Evolutionary conservation across 2,113 vertebrate genomes (phyloP).

Genomic region (Galbula dea): DNA sequence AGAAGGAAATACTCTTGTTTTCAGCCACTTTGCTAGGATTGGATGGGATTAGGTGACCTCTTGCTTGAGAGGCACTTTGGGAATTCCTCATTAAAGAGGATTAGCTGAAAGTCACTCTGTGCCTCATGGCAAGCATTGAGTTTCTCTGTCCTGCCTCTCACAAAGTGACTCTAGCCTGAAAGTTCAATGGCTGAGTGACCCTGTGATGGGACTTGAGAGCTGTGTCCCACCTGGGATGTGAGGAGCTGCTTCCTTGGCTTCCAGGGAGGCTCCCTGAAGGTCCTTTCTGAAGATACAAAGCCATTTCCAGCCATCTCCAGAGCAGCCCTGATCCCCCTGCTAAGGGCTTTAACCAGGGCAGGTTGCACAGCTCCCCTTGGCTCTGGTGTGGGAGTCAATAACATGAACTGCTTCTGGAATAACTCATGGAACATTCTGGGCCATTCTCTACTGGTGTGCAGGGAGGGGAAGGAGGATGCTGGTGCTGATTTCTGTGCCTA

Average conservation of each 20-base stretch:
- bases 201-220: not conserved
- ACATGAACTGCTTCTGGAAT: not conserved
- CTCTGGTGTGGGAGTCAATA: too few species aligned
- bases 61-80: not conserved
- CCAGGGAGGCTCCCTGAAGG: not conserved
- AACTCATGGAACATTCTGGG: fast-evolving
- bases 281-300: not conserved
- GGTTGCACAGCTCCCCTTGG: not conserved
- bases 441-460: fast-evolving
- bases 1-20: not conserved
- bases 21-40: not conserved
- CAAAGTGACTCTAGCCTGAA: not conserved
- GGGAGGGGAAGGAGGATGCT: not conserved
- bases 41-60: slow-evolving; percentile 11
- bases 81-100: not conserved
- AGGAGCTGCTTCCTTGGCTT: not conserved
- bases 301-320: not conserved
- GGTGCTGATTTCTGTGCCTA: not conserved
- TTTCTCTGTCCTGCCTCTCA: not conserved
- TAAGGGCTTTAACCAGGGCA: not conserved
- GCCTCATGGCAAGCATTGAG: not conserved
- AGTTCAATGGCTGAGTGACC: not conserved
- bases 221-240: fast-evolving
- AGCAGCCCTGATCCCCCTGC: not conserved
- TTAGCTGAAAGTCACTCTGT: not conserved